Evolutionary conservation across 2,797 vertebrate genomes (phyloP).

Genomic region (Tapirus indicus): DNA sequence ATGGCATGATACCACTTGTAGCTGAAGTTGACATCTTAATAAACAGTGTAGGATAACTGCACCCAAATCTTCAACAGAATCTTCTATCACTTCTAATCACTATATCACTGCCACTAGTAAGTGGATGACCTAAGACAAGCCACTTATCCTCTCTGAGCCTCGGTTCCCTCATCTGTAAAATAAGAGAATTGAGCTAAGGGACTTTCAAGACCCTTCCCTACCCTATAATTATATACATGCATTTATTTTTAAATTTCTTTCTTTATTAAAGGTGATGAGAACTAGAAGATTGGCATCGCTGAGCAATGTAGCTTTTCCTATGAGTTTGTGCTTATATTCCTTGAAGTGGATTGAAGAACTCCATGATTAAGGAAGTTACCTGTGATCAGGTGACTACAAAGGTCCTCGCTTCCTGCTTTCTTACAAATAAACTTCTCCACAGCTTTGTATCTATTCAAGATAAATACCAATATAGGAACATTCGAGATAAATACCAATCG

Average conservation of each 20-base stretch:
- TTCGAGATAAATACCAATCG: background rate
- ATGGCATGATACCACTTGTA: background rate
- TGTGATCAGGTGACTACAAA: background rate
- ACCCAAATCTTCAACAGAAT: background rate
- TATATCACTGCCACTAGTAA: background rate
- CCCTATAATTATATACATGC: background rate
- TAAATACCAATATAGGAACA: background rate
- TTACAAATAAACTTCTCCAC: background rate
- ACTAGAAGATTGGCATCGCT: background rate
- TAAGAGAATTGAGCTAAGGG: background rate
- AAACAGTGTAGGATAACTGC: background rate
- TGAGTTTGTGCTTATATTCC: background rate
- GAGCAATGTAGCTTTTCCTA: background rate
- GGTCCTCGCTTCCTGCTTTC: background rate
- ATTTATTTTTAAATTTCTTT: background rate
- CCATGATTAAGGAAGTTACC: background rate
- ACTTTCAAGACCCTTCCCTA: background rate
- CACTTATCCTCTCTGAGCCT: background rate
- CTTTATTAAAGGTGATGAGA: background rate
- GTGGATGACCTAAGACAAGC: background rate
- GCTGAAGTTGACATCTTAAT: background rate
- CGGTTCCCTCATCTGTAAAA: background rate
- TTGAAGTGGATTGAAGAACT: background rate
- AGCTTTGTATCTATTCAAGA: conserved; percentile 14
- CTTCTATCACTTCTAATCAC: background rate